Conservation (phyloP, 2,888 invertebrate genomes). For the Calephelis perditalis region DNA sequence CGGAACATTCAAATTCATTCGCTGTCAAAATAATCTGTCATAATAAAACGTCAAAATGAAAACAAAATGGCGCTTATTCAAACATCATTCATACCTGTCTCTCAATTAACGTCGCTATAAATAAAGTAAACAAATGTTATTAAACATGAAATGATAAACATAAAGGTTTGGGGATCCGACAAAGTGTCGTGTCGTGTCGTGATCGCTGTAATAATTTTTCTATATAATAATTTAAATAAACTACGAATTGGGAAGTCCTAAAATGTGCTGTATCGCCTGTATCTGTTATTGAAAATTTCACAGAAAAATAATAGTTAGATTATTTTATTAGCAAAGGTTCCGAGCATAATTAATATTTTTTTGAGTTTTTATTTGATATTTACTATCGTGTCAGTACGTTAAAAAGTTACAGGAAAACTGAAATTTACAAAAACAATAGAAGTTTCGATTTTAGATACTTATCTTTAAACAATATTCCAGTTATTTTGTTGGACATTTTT, state of each 20-base stretch:
- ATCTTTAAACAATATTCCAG: too few relatives aligned
- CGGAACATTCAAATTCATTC: conserved; percentile 22
- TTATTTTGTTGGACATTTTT: too few relatives aligned
- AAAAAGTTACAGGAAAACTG: too few relatives aligned
- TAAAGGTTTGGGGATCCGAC: conserved; percentile 18
- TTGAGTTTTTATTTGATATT: too few relatives aligned
- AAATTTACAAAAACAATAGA: too few relatives aligned
- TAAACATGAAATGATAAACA: conserved; percentile 22
- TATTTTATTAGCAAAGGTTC: too few relatives aligned
- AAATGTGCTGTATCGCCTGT: neutral
- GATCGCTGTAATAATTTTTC: conserved; percentile 5
- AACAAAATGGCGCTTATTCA: conserved; percentile 33
- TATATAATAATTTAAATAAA: neutral
- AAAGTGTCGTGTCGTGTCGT: conserved; percentile 14
- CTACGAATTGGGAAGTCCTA: too few relatives aligned
- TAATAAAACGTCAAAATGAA: conserved; percentile 31
- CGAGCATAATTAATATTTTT: too few relatives aligned
- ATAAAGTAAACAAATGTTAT: conserved; percentile 37
- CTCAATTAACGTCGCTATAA: conserved; percentile 40
- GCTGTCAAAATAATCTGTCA: conserved; percentile 32
- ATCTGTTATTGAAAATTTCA: too few relatives aligned
- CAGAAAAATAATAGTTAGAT: too few relatives aligned
- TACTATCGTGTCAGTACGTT: too few relatives aligned
- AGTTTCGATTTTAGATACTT: too few relatives aligned
- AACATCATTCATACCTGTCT: conserved; percentile 33